Evolutionary conservation across 2,888 invertebrate genomes (phyloP).

Genomic region (Empis livida): DNA sequence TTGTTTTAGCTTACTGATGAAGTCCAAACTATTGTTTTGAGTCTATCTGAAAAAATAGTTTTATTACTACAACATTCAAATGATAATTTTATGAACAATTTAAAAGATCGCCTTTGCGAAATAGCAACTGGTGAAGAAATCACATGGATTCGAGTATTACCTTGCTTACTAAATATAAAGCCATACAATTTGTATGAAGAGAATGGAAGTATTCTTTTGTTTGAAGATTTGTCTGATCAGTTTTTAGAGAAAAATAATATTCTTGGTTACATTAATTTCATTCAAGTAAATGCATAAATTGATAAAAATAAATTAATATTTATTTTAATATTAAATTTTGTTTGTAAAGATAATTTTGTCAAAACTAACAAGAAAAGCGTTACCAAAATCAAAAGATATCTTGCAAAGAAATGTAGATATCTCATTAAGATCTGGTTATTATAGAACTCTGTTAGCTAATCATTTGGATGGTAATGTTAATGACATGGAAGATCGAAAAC

Average conservation of each 20-base stretch:
- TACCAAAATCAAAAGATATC: too few species aligned
- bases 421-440: neutral
- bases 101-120: constrained; percentile 23
- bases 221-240: constrained; percentile 23
- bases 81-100: constrained; percentile 16
- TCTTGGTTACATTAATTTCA: constrained; percentile 21
- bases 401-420: too few species aligned
- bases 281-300: neutral
- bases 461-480: constrained; percentile 25
- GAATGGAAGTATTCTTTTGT: constrained; percentile 22
- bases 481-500: constrained; percentile 24
- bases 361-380: too few species aligned
- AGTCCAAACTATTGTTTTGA: constrained; percentile 17
- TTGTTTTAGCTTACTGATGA: constrained; percentile 8
- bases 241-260: constrained; percentile 18
- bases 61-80: constrained; percentile 20
- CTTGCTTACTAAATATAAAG: constrained; percentile 17
- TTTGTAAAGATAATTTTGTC: neutral
- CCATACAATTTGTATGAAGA: constrained; percentile 26
- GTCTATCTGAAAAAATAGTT: constrained; percentile 21
- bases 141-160: constrained; percentile 20
- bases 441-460: constrained; percentile 23
- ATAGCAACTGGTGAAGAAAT: constrained; percentile 17
- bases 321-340: neutral
- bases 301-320: neutral